Evolutionary conservation across 2,113 vertebrate species (phyloP).

Genomic region (Cheilinus undulatus): DNA sequence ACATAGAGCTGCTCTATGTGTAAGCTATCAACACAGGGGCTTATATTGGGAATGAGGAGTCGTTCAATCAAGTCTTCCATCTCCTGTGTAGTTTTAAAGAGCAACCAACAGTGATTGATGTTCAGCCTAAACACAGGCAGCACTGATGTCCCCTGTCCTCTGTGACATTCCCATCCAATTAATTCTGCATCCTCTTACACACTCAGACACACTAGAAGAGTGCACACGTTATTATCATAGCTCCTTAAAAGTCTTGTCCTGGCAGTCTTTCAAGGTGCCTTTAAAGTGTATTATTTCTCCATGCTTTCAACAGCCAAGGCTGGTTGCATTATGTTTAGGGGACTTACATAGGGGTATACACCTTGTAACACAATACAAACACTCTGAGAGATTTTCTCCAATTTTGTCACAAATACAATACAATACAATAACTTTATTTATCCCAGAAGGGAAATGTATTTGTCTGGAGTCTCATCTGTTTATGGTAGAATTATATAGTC

Average conservation of each 20-base stretch:
- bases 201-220: conserved; percentile 21
- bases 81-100: conserved; percentile 65
- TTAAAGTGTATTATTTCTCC: too few species aligned
- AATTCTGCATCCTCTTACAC: conserved; percentile 20
- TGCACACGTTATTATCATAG: conserved; percentile 48
- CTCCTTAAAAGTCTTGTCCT: conserved; percentile 35
- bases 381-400: too few species aligned
- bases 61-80: conserved; percentile 64
- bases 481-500: too few species aligned
- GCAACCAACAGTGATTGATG: conserved; percentile 74
- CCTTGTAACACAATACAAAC: too few species aligned
- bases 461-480: too few species aligned
- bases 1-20: conserved; percentile 52
- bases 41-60: conserved; percentile 68
- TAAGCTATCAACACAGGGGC: conserved; percentile 53
- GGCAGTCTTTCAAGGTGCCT: too few species aligned
- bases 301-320: too few species aligned
- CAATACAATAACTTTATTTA: too few species aligned
- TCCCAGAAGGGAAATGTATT: too few species aligned
- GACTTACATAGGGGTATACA: too few species aligned
- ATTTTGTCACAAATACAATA: too few species aligned
- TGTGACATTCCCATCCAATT: conserved; percentile 80
- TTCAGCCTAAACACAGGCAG: conserved; percentile 72
- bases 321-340: too few species aligned
- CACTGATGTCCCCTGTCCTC: conserved; percentile 73